Conservation (phyloP, 2,113 vertebrate genomes). For the Stegostoma tigrinum region DNA sequence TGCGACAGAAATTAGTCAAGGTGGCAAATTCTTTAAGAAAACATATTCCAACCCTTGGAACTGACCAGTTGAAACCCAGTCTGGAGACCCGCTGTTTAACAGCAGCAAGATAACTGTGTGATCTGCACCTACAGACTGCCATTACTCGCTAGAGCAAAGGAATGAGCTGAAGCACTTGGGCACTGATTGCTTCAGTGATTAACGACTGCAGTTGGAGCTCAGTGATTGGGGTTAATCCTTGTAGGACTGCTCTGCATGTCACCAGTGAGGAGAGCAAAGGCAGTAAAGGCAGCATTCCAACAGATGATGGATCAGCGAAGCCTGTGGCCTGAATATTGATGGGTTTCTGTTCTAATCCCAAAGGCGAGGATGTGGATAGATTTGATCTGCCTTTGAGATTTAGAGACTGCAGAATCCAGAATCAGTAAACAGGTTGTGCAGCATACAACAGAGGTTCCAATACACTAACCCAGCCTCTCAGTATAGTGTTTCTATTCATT, state of each 20-base stretch:
- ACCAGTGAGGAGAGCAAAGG: not conserved
- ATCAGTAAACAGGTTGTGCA: not conserved
- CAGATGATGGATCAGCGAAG: not conserved
- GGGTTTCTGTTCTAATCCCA: not conserved
- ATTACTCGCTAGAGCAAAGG: not conserved
- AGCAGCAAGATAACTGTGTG: not conserved
- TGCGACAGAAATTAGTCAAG: not conserved
- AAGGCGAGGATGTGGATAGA: not conserved
- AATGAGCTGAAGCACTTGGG: not conserved
- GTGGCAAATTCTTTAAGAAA: not conserved
- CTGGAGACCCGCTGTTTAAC: not conserved
- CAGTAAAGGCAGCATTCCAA: not conserved
- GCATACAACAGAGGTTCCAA: not conserved
- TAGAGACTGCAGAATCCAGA: not conserved
- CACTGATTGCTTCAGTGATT: not conserved
- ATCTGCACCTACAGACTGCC: not conserved
- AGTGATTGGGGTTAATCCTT: slow-evolving; percentile 14
- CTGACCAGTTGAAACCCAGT: not conserved
- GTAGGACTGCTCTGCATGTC: not conserved
- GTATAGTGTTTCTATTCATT: not conserved
- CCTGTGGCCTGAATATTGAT: not conserved
- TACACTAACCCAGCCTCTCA: not conserved
- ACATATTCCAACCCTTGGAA: not conserved
- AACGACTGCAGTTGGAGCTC: not conserved
- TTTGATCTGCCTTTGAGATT: not conserved